Conservation (phyloP, 2,113 vertebrate genomes). For the Pseudolaguvia tuberculata region DNA sequence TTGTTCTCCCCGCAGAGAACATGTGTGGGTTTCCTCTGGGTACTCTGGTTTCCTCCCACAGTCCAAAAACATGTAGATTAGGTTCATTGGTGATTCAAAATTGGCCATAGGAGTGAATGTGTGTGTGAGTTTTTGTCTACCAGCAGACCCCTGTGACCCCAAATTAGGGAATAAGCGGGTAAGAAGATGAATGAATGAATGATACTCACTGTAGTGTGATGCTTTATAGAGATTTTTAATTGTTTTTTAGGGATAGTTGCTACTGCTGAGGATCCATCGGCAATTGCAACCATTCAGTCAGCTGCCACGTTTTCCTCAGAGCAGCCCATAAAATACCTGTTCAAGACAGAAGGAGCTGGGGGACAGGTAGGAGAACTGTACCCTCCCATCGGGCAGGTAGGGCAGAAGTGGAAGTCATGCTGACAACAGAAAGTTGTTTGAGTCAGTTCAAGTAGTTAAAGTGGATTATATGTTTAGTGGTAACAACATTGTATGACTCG, state of each 20-base stretch:
- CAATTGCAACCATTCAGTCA: slow-evolving; percentile 88
- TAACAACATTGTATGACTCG: neutral
- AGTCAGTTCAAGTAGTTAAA: neutral
- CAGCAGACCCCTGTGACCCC: no score
- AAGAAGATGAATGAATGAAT: no score
- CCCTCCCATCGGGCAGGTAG: slow-evolving; percentile 52
- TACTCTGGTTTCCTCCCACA: no score
- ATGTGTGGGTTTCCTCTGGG: no score
- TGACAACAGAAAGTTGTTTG: slow-evolving; percentile 6
- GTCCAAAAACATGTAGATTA: no score
- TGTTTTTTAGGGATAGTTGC: slow-evolving; percentile 77
- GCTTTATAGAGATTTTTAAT: neutral
- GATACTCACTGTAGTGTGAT: neutral
- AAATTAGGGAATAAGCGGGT: no score
- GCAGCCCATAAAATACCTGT: slow-evolving; percentile 88
- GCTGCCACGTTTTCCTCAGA: slow-evolving; percentile 81
- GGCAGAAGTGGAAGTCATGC: slow-evolving; percentile 30
- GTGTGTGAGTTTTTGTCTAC: no score
- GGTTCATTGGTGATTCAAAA: no score
- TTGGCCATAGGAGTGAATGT: no score
- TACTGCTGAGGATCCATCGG: slow-evolving; percentile 85
- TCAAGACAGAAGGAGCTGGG: slow-evolving; percentile 87
- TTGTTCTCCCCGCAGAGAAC: no score
- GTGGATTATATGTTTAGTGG: neutral
- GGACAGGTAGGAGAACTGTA: slow-evolving; percentile 74